These are phyloP conservation scores for Zoanthus sansibaricus DNA, from an alignment of 92 coral and sea anemone genomes.

Conservation along the genomic window DNA sequence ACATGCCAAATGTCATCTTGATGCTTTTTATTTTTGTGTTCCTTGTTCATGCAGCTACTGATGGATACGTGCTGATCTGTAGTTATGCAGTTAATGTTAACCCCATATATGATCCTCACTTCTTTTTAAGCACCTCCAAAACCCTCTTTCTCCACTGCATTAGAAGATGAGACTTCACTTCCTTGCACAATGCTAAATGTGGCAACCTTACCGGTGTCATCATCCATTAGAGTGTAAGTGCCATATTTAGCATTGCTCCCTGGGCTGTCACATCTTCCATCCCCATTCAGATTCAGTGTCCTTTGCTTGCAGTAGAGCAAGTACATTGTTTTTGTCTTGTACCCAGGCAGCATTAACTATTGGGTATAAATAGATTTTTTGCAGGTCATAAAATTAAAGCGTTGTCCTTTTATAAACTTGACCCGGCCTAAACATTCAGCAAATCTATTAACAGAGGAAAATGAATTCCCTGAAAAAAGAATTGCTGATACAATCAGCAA, in stretches of 20 bases:
- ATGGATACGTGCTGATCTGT: neutral
- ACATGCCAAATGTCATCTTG: slow-evolving; percentile 78
- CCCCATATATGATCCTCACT: neutral
- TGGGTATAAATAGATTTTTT: slow-evolving; percentile 34
- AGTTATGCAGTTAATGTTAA: neutral
- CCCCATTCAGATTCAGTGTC: slow-evolving; percentile 67
- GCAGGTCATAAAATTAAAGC: slow-evolving; percentile 40
- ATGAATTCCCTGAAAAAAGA: slow-evolving; percentile 53
- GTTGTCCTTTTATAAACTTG: slow-evolving; percentile 22
- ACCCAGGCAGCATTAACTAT: slow-evolving; percentile 35
- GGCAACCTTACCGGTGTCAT: neutral
- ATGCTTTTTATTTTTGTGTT: slow-evolving; percentile 44
- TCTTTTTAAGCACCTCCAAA: neutral
- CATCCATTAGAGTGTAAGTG: slow-evolving; percentile 3
- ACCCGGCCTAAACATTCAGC: slow-evolving; percentile 37
- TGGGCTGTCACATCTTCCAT: neutral
- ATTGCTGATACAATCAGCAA: slow-evolving; percentile 40
- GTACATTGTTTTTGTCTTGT: slow-evolving; percentile 16
- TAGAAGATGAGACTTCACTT: neutral
- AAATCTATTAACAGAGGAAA: slow-evolving; percentile 38
- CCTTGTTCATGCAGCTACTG: slow-evolving; percentile 37
- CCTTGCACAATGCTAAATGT: neutral
- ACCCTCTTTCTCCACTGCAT: neutral
- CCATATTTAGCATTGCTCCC: slow-evolving; percentile 1
- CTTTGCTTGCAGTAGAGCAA: slow-evolving; percentile 40